Percentiles rank a stretch among this genome's conserved stretches.
Conservation (phyloP, 1,140 invertebrate genomes). For the Coptotermes formosanus region DNA sequence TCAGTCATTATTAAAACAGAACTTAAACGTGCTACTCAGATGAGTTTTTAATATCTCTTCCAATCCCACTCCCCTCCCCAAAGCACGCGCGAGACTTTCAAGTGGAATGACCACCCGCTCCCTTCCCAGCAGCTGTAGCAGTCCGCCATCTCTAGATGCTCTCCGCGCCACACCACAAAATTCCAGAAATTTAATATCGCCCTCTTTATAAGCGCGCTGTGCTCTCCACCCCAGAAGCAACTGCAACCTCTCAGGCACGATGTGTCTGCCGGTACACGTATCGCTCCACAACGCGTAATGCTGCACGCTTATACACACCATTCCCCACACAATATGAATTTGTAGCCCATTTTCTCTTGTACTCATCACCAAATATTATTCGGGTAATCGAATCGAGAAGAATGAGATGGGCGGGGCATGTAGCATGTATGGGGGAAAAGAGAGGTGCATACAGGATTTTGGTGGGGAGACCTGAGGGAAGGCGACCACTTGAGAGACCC, state of each 20-base stretch:
- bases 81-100: background rate
- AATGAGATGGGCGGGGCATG: too few species aligned
- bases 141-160: background rate
- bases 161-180: background rate
- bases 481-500: too few species aligned
- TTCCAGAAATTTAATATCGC: constrained; percentile 32
- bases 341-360: too few species aligned
- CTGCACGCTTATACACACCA: too few species aligned
- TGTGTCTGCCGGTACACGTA: background rate
- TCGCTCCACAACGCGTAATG: too few species aligned
- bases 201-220: background rate
- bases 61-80: background rate
- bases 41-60: constrained; percentile 17
- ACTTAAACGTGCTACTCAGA: background rate
- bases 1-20: background rate
- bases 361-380: too few species aligned
- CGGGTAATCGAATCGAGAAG: too few species aligned
- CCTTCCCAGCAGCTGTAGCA: background rate
- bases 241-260: background rate
- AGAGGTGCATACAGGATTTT: too few species aligned
- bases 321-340: too few species aligned
- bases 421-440: too few species aligned
- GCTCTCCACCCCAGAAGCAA: background rate
- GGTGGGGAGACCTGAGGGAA: too few species aligned
- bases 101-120: constrained; percentile 6